phyloP scores from a whole-genome alignment of 2,113 vertebrate species.

The Elaphurus davidianus region DNA sequence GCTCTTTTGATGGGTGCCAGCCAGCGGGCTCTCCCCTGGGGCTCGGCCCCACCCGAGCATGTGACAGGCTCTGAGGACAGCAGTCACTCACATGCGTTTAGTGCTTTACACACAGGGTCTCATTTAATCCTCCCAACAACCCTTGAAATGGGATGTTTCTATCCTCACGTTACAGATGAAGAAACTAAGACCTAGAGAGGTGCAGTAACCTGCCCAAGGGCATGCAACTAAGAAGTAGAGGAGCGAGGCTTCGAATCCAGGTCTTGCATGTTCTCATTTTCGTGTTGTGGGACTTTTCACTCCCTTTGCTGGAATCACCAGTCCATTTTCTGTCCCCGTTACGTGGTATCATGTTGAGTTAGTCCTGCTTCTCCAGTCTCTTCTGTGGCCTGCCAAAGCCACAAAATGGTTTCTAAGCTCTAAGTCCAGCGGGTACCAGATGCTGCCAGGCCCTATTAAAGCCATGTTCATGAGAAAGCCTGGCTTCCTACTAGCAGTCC shows the following conservation, averaged over 20 bases:
- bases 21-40: not conserved
- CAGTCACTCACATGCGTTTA: rapidly evolving
- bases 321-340: not conserved
- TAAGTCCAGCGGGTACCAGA: not conserved
- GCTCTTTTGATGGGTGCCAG: not conserved
- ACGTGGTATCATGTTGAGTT: not conserved
- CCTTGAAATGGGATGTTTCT: not conserved
- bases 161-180: not conserved
- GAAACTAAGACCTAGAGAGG: not conserved
- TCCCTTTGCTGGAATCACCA: not conserved
- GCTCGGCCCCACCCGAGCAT: not conserved
- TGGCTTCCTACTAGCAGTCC: not conserved
- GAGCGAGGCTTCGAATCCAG: not conserved
- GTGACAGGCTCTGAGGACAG: rapidly evolving
- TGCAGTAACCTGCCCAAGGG: not conserved
- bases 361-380: not conserved
- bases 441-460: not conserved
- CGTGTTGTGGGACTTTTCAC: not conserved
- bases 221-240: not conserved
- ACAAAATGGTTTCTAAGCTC: not conserved
- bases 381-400: not conserved
- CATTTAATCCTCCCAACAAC: not conserved
- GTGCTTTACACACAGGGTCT: not conserved
- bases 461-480: not conserved
- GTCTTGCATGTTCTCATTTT: not conserved